phyloP scores from a whole-genome alignment of 2,113 vertebrate species.

The Echinops telfairi region DNA sequence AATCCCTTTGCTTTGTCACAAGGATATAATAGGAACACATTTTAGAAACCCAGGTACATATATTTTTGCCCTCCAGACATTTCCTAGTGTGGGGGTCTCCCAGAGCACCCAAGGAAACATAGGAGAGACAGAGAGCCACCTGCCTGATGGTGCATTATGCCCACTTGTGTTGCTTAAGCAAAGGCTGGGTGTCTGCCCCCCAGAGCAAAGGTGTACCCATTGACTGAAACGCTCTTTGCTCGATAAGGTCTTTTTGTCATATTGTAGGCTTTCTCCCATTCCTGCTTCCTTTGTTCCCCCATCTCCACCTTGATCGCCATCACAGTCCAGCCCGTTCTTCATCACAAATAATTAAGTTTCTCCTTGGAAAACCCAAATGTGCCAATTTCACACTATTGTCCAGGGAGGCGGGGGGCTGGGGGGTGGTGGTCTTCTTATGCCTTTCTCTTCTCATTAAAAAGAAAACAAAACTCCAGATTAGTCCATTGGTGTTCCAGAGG shows the following conservation, averaged over 20 bases:
- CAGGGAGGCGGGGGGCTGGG: too few relatives aligned
- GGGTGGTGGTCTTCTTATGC: too few relatives aligned
- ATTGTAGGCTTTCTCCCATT: neutral
- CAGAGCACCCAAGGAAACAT: neutral
- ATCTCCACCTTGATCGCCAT: fast-evolving
- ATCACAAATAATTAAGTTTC: neutral
- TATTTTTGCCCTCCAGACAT: neutral
- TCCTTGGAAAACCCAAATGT: neutral
- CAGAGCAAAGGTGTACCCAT: neutral
- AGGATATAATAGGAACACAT: neutral
- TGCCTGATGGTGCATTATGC: neutral
- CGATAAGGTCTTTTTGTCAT: neutral
- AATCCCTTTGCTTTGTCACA: neutral
- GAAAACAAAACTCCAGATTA: too few relatives aligned
- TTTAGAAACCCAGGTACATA: neutral
- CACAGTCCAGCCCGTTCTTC: neutral
- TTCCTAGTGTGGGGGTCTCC: neutral
- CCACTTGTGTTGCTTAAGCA: neutral
- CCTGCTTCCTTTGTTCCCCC: neutral
- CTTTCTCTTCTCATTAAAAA: too few relatives aligned
- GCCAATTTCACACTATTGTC: too few relatives aligned
- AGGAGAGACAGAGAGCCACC: neutral
- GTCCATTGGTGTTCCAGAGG: too few relatives aligned
- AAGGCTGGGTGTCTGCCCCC: neutral
- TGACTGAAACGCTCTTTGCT: neutral